Evolutionary conservation across 2,888 invertebrate genomes (phyloP), one percentile per base, ranked within the genome.

Genomic region (Psylliodes chrysocephalus): DNA sequence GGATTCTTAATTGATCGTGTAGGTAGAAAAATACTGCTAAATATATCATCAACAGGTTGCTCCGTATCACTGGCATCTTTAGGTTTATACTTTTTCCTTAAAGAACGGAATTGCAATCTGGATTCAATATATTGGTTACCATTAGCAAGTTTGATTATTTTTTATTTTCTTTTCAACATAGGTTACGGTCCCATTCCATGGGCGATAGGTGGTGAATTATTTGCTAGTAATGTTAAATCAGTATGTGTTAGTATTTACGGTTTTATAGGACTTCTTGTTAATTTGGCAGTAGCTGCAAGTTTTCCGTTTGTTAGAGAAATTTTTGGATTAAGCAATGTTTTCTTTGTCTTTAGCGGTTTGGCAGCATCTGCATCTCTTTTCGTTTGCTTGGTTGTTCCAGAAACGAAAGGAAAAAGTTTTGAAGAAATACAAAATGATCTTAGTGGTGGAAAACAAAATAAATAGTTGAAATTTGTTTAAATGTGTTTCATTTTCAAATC

Each of bases 161-260:
- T 89, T 83, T 90, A 92, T 64, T 82, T 89, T 53, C 87, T 89
- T 0, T 93, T 91, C 82, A 90, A 91, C 66, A 1, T 74, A 83
- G 87, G 88, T 0, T 87, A 90, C 60, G 92, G 95, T 3, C 90
- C 92, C 0, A 78, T 93, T 19, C 90, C 92, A 0, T 93, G 93
- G 93, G 90, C 91, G 0, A 88, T 93, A 30, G 87, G 92, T 85
- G 90, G 91, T 0, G 94, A 94, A 79, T 86, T 94, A 81, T 89
- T 95, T 80, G 89, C 94, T 18, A 82, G 89, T 0, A 90, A 91
- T 70, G 89, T 92, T 1, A 91, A 92, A 81, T 88, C 91, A 0
- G 83, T 87, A 14, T 91, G 91, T 0, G 59, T 70, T 0, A 67
- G 68, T 25, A 30, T 69, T 1, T 46, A 63, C 1, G 40, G 70